phyloP scores from a whole-genome alignment of 2,888 invertebrate genomes.

The Xestia sexstrigata region DNA sequence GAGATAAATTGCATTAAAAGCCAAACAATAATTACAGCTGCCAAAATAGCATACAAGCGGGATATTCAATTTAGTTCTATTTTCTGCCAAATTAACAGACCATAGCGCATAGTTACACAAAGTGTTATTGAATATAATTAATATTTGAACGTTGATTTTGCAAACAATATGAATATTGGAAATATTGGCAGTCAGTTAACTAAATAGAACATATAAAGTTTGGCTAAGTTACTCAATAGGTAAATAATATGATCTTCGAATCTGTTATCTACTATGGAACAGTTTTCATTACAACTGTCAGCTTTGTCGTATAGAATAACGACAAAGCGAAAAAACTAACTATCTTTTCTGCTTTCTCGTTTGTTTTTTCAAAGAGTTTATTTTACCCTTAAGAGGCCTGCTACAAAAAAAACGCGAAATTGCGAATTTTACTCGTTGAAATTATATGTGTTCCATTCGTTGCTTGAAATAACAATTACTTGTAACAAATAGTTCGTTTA shows the following conservation, averaged over 20 bases:
- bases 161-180: conserved; percentile 17
- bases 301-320: neutral
- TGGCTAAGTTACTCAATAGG: neutral
- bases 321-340: neutral
- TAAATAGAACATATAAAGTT: neutral
- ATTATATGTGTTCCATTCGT: too few relatives aligned
- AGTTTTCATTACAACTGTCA: neutral
- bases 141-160: conserved; percentile 44
- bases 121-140: conserved; percentile 48
- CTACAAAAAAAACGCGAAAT: too few relatives aligned
- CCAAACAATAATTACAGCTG: conserved; percentile 35
- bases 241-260: neutral
- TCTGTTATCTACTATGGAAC: neutral
- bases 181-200: conserved; percentile 15
- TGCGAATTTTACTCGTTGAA: too few relatives aligned
- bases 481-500: too few relatives aligned
- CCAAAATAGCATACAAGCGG: conserved; percentile 31
- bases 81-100: conserved; percentile 34
- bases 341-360: neutral
- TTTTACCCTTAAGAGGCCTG: too few relatives aligned
- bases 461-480: too few relatives aligned
- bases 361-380: neutral
- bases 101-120: conserved; percentile 36
- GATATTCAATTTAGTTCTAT: conserved; percentile 49
- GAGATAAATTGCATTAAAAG: conserved; percentile 24